Conservation (phyloP, 2,888 invertebrate genomes). For the Neoascia interrupta region DNA sequence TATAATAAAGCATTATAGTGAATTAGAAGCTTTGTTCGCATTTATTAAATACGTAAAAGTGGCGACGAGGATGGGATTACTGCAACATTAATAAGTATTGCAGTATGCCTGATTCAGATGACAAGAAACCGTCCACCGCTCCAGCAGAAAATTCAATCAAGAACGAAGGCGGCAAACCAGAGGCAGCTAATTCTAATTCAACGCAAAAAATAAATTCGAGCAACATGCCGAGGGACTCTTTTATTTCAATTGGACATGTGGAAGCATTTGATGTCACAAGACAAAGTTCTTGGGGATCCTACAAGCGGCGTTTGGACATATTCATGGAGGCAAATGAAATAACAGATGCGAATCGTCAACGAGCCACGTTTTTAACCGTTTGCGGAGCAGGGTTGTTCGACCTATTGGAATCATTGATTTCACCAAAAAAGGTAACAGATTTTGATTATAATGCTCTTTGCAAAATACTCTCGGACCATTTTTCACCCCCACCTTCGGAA, state of each 20-base stretch:
- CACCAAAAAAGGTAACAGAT: conserved; percentile 12
- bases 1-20: too few relatives aligned
- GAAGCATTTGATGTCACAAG: too few relatives aligned
- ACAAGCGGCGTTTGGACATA: too few relatives aligned
- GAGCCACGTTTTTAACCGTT: conserved; percentile 10
- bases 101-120: too few relatives aligned
- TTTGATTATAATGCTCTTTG: background rate
- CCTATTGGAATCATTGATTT: conserved; percentile 9
- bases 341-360: conserved; percentile 2
- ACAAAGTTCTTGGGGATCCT: background rate
- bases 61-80: background rate
- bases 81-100: background rate
- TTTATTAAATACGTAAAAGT: background rate
- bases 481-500: conserved; percentile 11
- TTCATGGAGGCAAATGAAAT: too few relatives aligned
- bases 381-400: conserved; percentile 5
- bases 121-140: too few relatives aligned
- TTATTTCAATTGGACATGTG: too few relatives aligned
- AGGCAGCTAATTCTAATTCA: background rate
- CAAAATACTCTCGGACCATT: conserved; percentile 11
- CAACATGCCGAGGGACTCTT: too few relatives aligned
- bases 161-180: background rate
- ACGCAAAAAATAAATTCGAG: background rate
- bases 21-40: too few relatives aligned
- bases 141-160: background rate